phyloP scores from a whole-genome alignment of 2,888 invertebrate species.

The Hydraecia micacea region DNA sequence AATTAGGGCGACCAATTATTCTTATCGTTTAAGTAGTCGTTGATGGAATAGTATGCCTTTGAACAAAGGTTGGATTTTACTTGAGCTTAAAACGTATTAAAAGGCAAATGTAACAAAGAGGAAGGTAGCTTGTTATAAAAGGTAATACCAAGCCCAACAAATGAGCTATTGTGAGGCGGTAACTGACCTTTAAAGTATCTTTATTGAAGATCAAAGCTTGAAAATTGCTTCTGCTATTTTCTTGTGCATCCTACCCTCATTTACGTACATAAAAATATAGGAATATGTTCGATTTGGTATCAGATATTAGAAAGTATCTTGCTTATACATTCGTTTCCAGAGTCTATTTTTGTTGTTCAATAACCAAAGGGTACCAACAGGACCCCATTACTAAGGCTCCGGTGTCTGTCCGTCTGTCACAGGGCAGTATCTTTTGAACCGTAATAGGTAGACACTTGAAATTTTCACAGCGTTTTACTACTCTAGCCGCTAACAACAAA shows the following conservation, averaged over 20 bases:
- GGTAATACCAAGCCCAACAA: no score
- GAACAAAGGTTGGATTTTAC: no score
- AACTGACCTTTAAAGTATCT: neutral
- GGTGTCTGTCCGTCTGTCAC: neutral
- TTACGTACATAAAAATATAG: neutral
- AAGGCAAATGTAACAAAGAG: no score
- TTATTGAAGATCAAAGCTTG: constrained; percentile 3
- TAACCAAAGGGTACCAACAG: neutral
- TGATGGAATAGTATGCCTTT: no score
- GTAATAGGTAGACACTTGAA: neutral
- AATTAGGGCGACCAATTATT: no score
- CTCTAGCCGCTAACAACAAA: neutral
- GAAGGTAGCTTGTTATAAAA: no score
- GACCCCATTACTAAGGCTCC: neutral
- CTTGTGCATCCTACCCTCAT: neutral
- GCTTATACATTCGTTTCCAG: neutral
- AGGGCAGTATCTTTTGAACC: neutral
- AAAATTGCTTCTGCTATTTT: neutral
- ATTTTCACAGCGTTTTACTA: neutral
- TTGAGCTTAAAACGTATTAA: no score
- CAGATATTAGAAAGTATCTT: neutral
- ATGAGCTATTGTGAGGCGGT: no score
- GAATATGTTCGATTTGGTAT: neutral
- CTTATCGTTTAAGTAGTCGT: no score
- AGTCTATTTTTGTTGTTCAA: neutral